phyloP scores from a whole-genome alignment of 2,113 vertebrate genomes.

The Peromyscus maniculatus region DNA sequence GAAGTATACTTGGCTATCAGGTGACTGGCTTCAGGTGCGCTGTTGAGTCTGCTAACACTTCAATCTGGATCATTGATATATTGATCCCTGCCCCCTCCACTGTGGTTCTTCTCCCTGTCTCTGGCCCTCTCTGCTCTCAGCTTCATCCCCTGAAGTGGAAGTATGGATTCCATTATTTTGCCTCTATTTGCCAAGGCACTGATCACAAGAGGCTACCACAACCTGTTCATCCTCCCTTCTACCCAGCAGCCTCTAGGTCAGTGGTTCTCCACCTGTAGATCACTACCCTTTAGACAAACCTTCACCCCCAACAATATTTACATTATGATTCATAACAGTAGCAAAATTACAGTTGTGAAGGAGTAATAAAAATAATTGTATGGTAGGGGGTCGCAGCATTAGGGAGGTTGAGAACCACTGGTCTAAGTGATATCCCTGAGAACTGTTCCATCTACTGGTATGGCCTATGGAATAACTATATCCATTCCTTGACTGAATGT shows the following conservation, averaged over 20 bases:
- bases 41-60: neutral
- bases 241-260: neutral
- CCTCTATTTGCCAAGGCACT: neutral
- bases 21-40: neutral
- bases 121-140: neutral
- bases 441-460: neutral
- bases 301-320: neutral
- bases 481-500: neutral
- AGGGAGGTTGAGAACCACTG: neutral
- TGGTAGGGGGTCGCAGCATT: neutral
- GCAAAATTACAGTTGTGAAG: neutral
- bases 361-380: neutral
- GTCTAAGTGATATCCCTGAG: neutral
- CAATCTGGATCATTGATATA: neutral
- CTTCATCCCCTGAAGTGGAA: neutral
- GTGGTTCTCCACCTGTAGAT: neutral
- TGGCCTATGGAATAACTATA: neutral
- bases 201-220: neutral
- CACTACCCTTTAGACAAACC: neutral
- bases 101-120: neutral
- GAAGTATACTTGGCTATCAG: neutral
- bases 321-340: neutral
- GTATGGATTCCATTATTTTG: neutral
- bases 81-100: neutral
- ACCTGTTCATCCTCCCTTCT: neutral